Conservation (phyloP, 2,113 vertebrate species). For the Columbina picui region DNA sequence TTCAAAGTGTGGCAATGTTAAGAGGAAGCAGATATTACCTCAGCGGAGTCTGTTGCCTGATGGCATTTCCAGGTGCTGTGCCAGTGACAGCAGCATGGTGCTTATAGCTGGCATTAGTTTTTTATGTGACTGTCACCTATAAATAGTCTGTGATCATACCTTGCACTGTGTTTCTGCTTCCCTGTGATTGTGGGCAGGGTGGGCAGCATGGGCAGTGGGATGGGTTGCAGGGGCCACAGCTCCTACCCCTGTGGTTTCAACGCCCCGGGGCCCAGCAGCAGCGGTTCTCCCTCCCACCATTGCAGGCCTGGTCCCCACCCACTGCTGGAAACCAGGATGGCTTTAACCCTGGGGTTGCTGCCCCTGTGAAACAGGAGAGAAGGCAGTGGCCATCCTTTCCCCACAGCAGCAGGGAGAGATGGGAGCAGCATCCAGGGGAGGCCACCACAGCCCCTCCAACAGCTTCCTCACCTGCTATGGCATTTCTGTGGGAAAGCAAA, state of each 20-base stretch:
- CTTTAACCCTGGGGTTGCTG: neutral
- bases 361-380: neutral
- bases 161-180: neutral
- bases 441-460: neutral
- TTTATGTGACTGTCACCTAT: neutral
- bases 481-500: neutral
- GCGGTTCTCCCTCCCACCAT: accelerated
- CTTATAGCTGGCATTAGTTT: neutral
- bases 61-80: neutral
- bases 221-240: neutral
- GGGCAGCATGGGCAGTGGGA: neutral
- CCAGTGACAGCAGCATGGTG: neutral
- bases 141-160: neutral
- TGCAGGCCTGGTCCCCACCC: neutral
- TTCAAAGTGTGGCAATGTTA: neutral
- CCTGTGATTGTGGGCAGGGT: neutral
- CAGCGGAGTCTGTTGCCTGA: neutral
- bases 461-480: neutral
- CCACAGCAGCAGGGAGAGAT: neutral
- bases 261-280: neutral
- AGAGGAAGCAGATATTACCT: neutral
- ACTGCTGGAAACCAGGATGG: neutral
- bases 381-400: neutral
- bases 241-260: neutral
- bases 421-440: neutral